Base-by-base conservation (phyloP, 1,140 invertebrate species). In the Diachasmimorpha longicaudata region DNA sequence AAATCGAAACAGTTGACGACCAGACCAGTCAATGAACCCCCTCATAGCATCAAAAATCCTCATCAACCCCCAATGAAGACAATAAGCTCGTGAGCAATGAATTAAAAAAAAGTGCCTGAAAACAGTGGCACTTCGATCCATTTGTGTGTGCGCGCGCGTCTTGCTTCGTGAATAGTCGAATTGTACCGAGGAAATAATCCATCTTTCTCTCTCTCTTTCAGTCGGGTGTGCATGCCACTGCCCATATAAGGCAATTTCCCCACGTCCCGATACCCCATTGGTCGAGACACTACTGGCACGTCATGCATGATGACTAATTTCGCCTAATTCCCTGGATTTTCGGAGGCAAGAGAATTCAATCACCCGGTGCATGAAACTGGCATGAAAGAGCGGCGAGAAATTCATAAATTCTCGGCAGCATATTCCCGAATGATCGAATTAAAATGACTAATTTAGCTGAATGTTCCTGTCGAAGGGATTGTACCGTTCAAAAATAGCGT, bases 211-310 rank as follows among this genome's bases (percentile, higher is more conserved):
- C 23, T 66, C 66, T 72, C 72, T 74, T 55, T 76, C 52, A 48
- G 19, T 74, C 48, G 75, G n/a, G 46, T 77, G 58, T 85, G 84
- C 81, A 85, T 84, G 80, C 84, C 83, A 77, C 84, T 87, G 87
- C 82, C 89, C 88, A 90, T 90, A 90, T 89, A 90, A 88, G 90
- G 90, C 80, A 90, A 90, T 90, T 90, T 90, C 88, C 87, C 88
- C 83, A 88, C 84, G 84, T 86, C 83, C 85, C 83, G 81, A 63
- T 75, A 80, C 68, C 79, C 82, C 87, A 90, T 90, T 90, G 89
- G 89, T 74, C 76, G 81, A 80, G 76, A 75, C 75, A 78, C 81
- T 79, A 42, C 37, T 81, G 72, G 75, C 73, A 82, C 79, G 55
- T 81, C 76, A 77, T 76, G 58, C 39, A 9, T 31, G 48, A 77